Base-by-base conservation (phyloP, 2,797 vertebrate genomes). In the Petrocephalus sullivani region DNA sequence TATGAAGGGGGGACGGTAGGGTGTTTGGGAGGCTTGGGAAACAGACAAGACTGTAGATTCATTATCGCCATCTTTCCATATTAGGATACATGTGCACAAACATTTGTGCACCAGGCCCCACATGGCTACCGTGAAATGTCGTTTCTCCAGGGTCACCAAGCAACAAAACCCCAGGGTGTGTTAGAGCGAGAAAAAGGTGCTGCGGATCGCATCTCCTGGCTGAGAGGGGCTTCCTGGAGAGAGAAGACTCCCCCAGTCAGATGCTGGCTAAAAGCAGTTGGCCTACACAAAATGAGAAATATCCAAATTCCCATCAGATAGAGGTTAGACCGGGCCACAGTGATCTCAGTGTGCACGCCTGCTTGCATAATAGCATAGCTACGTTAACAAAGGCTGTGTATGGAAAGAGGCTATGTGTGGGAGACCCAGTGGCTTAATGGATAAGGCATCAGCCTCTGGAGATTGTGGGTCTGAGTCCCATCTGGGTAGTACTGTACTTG, bases 371-470 rank as follows among this genome's bases (percentile, higher is more conserved):
- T 16, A 75, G 67, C 67, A 75, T 41, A 9, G 37, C 33, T 75
- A 10, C 67, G 19, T 41, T 75, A 75, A 5, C 5, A 16, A 75
- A 75, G 67, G 23, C 64, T 33, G 64, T 23, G 21, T 61, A 64
- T 9, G 60, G 60, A 28, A 28, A 28, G 28, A 28, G 28, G 28
- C 28, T 28, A 28, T 28, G 28, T 28, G 28, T 28, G 28, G 23
- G 28, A 37, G 61, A 67, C 95, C 95, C 95, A 96, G 96, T 96
- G 96, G 96, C 95, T 95, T 96, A 96, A 96, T 95, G 95, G 95
- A 95, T 95, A 96, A 96, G 94, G 94, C 94, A 95, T 95, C 95
- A 96, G 94, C 94, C 94, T 95, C 94, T 93, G 94, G 94, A 96
- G 95, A 64, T 64, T 28, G 23, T 64, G 21, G 61, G 60, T 9